phyloP scores from a whole-genome alignment of 1,140 invertebrate genomes.

The Drosophila simulans region DNA sequence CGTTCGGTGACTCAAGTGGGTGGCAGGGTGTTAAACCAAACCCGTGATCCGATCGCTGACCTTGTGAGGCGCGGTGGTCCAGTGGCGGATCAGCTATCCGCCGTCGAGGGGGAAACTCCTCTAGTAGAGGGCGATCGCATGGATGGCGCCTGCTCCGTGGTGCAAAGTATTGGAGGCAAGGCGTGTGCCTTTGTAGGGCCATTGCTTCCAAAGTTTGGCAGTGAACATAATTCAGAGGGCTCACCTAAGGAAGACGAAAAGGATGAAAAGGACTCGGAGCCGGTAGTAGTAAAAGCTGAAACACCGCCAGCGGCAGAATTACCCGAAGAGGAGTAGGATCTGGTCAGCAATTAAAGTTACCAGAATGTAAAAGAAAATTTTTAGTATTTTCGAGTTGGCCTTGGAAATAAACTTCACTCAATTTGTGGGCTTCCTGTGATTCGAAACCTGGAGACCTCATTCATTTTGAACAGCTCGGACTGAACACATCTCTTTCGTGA shows the following conservation, averaged over 20 bases:
- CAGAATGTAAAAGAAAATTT: not conserved
- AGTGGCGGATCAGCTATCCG: conserved; percentile 3
- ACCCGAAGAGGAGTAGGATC: not conserved
- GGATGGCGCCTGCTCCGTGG: conserved; percentile 10
- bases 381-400: conserved; percentile 3
- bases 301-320: not conserved
- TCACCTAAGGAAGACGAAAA: not conserved
- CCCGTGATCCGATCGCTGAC: conserved; percentile 1
- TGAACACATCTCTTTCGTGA: conserved; percentile 19
- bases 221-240: not conserved
- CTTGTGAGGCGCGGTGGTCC: conserved; percentile 3
- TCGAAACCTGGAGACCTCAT: conserved; percentile 11
- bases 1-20: not conserved
- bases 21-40: conserved; percentile 8
- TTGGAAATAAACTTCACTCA: not conserved
- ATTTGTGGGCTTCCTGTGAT: not conserved
- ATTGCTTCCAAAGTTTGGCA: not conserved
- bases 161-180: not conserved
- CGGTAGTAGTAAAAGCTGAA: not conserved
- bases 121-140: conserved; percentile 15
- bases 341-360: not conserved
- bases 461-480: conserved; percentile 8
- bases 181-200: conserved; percentile 3
- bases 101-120: conserved; percentile 1
- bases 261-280: not conserved